A percentile compares a stretch with the other conserved stretches of the same genome.
Conservation (phyloP, 2,113 vertebrate genomes). For the Chloebia gouldiae region DNA sequence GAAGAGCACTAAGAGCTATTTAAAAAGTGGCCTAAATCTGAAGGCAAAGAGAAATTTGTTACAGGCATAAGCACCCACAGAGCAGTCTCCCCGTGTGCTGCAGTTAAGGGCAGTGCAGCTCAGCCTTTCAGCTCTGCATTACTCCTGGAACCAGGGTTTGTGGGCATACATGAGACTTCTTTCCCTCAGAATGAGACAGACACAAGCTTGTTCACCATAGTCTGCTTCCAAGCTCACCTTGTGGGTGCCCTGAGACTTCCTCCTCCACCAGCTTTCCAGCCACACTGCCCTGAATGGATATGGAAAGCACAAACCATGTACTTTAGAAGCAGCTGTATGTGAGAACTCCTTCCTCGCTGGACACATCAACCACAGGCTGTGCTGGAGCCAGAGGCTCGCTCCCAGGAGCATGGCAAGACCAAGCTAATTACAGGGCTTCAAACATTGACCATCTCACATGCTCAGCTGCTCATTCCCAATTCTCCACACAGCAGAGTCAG, state of each 20-base stretch:
- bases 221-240: neutral
- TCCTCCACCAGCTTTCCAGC: neutral
- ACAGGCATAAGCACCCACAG: rapidly evolving
- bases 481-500: neutral
- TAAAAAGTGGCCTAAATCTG: neutral
- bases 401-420: neutral
- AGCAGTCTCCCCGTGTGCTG: neutral
- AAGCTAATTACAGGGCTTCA: neutral
- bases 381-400: neutral
- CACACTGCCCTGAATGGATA: neutral
- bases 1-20: neutral
- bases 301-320: neutral
- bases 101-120: neutral
- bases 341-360: neutral
- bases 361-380: neutral
- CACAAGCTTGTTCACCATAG: rapidly evolving
- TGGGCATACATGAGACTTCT: neutral
- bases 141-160: neutral
- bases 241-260: neutral
- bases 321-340: neutral
- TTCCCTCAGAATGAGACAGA: neutral
- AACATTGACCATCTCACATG: neutral
- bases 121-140: neutral
- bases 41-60: neutral
- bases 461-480: neutral